phyloP scores from a whole-genome alignment of 2,113 vertebrate species.

The Muntiacus muntjak region DNA sequence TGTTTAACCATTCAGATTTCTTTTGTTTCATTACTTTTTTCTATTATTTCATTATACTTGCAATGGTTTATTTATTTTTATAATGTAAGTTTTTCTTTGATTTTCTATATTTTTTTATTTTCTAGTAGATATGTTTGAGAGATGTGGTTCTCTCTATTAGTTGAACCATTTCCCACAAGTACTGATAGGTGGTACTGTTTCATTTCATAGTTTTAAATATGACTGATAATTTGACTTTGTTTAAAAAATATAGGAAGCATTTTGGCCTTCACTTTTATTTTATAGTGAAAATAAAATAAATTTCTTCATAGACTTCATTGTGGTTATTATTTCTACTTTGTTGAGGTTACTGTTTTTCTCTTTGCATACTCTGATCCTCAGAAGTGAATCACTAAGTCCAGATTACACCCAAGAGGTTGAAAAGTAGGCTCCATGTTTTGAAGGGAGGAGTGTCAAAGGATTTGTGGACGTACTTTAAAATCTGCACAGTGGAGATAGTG shows the following conservation, averaged over 20 bases:
- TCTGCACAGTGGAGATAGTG: background rate
- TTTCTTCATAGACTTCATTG: background rate
- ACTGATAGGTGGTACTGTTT: background rate
- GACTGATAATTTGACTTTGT: background rate
- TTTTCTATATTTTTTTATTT: background rate
- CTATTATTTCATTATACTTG: background rate
- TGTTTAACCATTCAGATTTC: background rate
- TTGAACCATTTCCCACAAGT: background rate
- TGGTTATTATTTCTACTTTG: background rate
- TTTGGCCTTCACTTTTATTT: background rate
- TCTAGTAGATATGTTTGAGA: background rate
- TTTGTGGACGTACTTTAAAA: background rate
- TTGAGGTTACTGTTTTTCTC: background rate
- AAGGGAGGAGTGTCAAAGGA: background rate
- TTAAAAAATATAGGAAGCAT: background rate
- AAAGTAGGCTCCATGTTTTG: background rate
- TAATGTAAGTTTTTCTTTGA: background rate
- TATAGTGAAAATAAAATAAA: background rate
- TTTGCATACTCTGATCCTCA: background rate
- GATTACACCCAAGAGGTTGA: background rate
- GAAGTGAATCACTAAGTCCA: background rate
- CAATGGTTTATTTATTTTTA: background rate
- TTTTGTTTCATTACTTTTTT: background rate
- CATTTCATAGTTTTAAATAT: background rate
- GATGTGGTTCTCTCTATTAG: background rate